Percentiles rank a stretch among this genome's conserved stretches.
Conservation (phyloP, 2,797 vertebrate genomes). For the Brachymystax lenok region DNA sequence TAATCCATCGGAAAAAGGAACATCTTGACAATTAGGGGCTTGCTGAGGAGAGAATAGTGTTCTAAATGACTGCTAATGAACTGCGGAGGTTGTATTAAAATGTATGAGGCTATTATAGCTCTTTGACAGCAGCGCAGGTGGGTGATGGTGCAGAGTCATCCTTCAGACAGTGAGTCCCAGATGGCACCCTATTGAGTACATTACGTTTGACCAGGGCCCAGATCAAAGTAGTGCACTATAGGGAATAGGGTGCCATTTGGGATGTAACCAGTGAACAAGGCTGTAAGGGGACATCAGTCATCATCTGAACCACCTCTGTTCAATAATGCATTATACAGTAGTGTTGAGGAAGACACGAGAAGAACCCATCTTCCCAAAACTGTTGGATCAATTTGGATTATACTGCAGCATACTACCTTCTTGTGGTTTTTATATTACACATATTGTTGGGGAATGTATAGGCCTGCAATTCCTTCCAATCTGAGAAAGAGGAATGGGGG, state of each 20-base stretch:
- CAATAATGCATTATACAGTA: slow-evolving; percentile 44
- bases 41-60: slow-evolving; percentile 22
- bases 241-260: too few relatives aligned
- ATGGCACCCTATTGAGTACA: too few relatives aligned
- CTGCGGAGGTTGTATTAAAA: slow-evolving; percentile 20
- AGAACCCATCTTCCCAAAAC: background rate
- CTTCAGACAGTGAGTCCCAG: background rate
- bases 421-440: background rate
- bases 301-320: slow-evolving; percentile 25
- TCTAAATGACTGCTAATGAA: slow-evolving; percentile 35
- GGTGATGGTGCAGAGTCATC: slow-evolving; percentile 50
- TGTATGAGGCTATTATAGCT: slow-evolving; percentile 26
- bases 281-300: slow-evolving; percentile 40
- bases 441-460: background rate
- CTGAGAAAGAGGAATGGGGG: background rate
- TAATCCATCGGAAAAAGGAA: slow-evolving; percentile 18
- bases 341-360: background rate
- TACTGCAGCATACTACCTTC: background rate
- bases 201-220: background rate
- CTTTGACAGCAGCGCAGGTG: slow-evolving; percentile 17
- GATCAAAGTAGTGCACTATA: background rate
- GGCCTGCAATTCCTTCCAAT: background rate
- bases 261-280: background rate
- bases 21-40: slow-evolving; percentile 30
- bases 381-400: background rate